These are phyloP conservation scores for Ramazzottius varieornatus DNA, from an alignment of 2,888 invertebrate genomes.

Conservation along the genomic window DNA sequence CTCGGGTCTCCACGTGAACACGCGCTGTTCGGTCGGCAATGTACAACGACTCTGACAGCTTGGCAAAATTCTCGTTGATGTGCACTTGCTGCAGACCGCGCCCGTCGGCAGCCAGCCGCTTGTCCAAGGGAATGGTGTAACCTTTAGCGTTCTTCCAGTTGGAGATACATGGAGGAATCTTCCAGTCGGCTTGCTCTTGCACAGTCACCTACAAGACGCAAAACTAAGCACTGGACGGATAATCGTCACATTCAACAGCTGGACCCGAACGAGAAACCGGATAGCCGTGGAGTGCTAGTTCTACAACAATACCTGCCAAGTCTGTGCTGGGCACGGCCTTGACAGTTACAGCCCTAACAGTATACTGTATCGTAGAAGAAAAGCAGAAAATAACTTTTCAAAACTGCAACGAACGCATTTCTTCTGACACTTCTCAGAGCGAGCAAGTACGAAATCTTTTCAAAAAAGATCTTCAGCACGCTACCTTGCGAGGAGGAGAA, in stretches of 20 bases:
- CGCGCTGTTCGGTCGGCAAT: constrained; percentile 90
- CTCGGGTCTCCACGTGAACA: constrained; percentile 85
- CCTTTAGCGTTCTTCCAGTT: constrained; percentile 99
- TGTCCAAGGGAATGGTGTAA: constrained; percentile 90
- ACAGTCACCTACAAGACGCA: constrained; percentile 39
- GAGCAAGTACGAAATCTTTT: too few species aligned
- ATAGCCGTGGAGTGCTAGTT: background rate
- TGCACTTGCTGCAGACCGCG: constrained; percentile 84
- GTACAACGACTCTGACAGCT: constrained; percentile 82
- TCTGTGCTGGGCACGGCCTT: too few species aligned
- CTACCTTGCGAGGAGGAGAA: constrained; percentile 71
- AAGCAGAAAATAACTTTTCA: too few species aligned
- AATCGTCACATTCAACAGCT: too few species aligned
- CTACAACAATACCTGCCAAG: background rate
- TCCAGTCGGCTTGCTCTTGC: constrained; percentile 98
- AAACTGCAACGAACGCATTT: too few species aligned
- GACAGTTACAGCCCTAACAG: too few species aligned
- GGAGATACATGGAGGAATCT: constrained; percentile 89
- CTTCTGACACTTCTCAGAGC: too few species aligned
- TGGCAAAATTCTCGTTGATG: constrained; percentile 96
- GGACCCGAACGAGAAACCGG: constrained; percentile 2
- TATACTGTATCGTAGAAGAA: too few species aligned
- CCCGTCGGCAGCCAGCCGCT: constrained; percentile 89
- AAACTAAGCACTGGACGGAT: too few species aligned
- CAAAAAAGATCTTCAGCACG: too few species aligned